Base-by-base conservation (phyloP, 2,888 invertebrate species). In the Augiades crinisus region DNA sequence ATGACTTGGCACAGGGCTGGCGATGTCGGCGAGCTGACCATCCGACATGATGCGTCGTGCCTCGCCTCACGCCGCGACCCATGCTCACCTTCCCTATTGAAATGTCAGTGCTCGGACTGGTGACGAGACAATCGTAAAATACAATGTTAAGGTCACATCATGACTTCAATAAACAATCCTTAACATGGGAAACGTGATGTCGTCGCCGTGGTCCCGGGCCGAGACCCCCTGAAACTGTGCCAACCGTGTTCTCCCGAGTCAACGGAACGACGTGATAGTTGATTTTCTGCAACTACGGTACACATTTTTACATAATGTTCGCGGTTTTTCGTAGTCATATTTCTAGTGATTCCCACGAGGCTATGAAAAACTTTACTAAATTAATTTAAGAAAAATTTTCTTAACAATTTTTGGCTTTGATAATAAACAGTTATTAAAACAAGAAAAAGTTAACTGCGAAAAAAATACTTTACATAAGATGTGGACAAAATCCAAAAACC, bases 61-160 rank as follows among this genome's bases (percentile, higher is more conserved):
- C 72, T 65, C 57, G 66, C 67, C 73, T 78, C 85, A 87, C 87
- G 86, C 72, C 75, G 73, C 75, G 86, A 86, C 87, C 87, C 67
- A 63, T 60, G 74, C 75, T 88, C 84, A 87, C 87, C 88, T 84
- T 77, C 76, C 73, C 88, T 81, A 88, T 88, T 87, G 88, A 88
- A 88, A 89, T 87, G 88, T 88, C 87, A 85, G 81, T 80, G 77
- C 71, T 77, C 76, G 75, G 80, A 75, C 79, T 78, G 67, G 78
- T 87, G 88, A 88, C 80, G 87, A 87, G 86, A 81, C 87, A 87
- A 88, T 89, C 85, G 84, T 84, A 86, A 83, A 86, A 81, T 79
- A 87, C 82, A 86, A 87, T 83, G 87, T 87, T 85, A 85, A 86
- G 88, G 87, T 87, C 87, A 83, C 78, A 87, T 82, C 87, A 87